phyloP scores from a whole-genome alignment of 2,113 vertebrate genomes.

The Oryzias woworae region DNA sequence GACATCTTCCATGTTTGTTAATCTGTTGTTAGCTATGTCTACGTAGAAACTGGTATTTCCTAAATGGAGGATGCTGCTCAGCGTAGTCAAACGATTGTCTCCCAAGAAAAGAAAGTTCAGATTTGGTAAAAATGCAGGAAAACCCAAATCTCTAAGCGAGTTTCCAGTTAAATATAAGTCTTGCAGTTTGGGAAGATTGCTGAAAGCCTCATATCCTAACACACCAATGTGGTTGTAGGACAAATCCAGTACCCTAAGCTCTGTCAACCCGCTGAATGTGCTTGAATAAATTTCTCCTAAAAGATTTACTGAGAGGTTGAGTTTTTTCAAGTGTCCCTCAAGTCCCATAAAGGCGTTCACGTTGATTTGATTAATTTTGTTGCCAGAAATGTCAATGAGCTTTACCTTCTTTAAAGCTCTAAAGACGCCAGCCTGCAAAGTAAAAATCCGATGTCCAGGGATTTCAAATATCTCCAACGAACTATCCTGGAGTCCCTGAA shows the following conservation, averaged over 20 bases:
- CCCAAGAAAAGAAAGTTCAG: constrained; percentile 60
- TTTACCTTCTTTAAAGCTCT: constrained; percentile 57
- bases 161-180: constrained; percentile 82
- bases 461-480: constrained; percentile 72
- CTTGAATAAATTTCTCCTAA: constrained; percentile 78
- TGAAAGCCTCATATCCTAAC: constrained; percentile 73
- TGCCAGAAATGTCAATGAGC: constrained; percentile 77
- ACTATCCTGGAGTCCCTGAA: constrained; percentile 78
- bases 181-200: constrained; percentile 64
- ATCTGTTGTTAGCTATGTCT: constrained; percentile 76
- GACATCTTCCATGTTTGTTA: constrained; percentile 71
- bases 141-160: constrained; percentile 70
- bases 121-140: constrained; percentile 61
- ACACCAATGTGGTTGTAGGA: constrained; percentile 85
- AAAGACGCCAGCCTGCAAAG: constrained; percentile 75
- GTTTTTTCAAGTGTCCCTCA: constrained; percentile 62
- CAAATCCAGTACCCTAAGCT: constrained; percentile 77
- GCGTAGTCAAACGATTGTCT: constrained; percentile 77
- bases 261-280: constrained; percentile 75
- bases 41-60: constrained; percentile 50
- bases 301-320: constrained; percentile 85
- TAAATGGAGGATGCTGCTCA: constrained; percentile 1
- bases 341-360: constrained; percentile 80
- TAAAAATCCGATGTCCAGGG: constrained; percentile 75
- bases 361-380: constrained; percentile 83